These are phyloP conservation scores for Loripinus fragilis DNA, from an alignment of 2,888 invertebrate species.

Conservation along the genomic window DNA sequence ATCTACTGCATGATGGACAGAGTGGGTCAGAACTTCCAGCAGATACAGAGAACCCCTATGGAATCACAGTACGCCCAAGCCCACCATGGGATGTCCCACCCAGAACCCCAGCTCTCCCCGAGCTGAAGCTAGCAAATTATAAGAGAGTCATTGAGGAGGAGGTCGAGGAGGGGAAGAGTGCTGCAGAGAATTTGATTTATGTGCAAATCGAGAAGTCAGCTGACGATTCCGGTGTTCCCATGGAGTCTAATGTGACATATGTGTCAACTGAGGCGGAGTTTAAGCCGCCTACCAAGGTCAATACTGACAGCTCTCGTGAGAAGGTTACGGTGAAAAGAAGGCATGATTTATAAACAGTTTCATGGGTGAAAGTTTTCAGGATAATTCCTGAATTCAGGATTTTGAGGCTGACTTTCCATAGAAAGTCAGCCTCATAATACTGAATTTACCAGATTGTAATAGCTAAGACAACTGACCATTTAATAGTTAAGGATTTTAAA, in stretches of 20 bases:
- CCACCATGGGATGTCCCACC: slow-evolving; percentile 73
- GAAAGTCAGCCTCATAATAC: too few relatives aligned
- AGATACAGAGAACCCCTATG: slow-evolving; percentile 74
- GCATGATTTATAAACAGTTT: slow-evolving; percentile 29
- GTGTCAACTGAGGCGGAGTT: slow-evolving; percentile 51
- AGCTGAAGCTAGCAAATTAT: slow-evolving; percentile 39
- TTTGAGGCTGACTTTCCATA: too few relatives aligned
- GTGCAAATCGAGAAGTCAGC: slow-evolving; percentile 51
- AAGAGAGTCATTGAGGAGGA: slow-evolving; percentile 27
- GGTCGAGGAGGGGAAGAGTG: not conserved
- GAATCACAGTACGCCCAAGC: slow-evolving; percentile 66
- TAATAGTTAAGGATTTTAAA: too few relatives aligned
- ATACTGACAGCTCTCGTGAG: not conserved
- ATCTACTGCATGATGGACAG: slow-evolving; percentile 69
- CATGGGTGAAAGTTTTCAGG: not conserved
- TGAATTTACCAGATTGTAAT: too few relatives aligned
- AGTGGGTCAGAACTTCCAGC: slow-evolving; percentile 37
- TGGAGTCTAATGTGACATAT: slow-evolving; percentile 50
- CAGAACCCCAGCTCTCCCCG: slow-evolving; percentile 59
- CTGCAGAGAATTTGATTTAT: slow-evolving; percentile 43
- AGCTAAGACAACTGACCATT: too few relatives aligned
- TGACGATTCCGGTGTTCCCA: slow-evolving; percentile 8
- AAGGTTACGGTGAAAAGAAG: slow-evolving; percentile 22
- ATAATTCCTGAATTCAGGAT: too few relatives aligned
- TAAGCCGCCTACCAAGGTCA: slow-evolving; percentile 17